These are phyloP conservation scores for Meiosimyza decipiens DNA, from an alignment of 2,888 invertebrate genomes.

Conservation along the genomic window DNA sequence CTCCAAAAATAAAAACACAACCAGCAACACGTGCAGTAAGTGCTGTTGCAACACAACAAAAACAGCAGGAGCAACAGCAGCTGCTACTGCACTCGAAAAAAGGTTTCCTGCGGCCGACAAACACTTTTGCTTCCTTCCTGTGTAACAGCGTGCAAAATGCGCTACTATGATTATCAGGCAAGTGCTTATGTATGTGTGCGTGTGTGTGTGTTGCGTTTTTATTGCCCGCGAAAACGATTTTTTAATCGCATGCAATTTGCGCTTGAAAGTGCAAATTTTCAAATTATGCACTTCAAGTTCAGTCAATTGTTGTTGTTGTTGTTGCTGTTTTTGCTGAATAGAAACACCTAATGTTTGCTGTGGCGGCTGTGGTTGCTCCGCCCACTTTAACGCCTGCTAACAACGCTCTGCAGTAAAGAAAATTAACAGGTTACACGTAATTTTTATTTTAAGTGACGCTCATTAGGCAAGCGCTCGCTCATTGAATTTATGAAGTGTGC, in stretches of 20 bases:
- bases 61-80: constrained; percentile 1
- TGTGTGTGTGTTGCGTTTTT: constrained; percentile 42
- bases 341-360: too few species aligned
- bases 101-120: constrained; percentile 18
- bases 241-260: constrained; percentile 59
- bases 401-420: too few species aligned
- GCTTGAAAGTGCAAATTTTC: constrained; percentile 28
- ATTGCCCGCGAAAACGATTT: constrained; percentile 55
- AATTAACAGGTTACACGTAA: too few species aligned
- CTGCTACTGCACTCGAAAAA: neutral
- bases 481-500: too few species aligned
- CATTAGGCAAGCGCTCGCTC: too few species aligned
- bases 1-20: neutral
- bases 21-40: too few species aligned
- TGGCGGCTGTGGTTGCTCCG: too few species aligned
- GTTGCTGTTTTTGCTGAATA: constrained; percentile 2
- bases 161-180: neutral
- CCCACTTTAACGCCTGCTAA: too few species aligned
- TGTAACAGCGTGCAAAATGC: too few species aligned
- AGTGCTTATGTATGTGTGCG: neutral
- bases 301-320: constrained; percentile 7
- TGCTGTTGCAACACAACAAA: neutral
- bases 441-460: too few species aligned
- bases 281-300: constrained; percentile 21
- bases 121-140: constrained; percentile 17